Conservation (phyloP, 1,140 invertebrate species). For the Pinna nobilis region DNA sequence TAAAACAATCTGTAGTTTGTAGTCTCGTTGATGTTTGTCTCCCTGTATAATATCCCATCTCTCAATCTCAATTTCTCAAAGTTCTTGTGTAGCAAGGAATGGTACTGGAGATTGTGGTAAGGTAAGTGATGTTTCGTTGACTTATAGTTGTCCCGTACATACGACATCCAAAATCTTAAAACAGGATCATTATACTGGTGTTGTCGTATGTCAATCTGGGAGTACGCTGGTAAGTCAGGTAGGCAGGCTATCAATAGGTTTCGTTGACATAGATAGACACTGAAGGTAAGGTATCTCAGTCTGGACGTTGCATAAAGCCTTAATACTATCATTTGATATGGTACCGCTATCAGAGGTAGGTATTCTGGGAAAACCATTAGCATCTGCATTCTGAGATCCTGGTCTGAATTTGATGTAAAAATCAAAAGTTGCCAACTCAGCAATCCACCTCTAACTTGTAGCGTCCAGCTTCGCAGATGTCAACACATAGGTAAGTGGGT, state of each 20-base stretch:
- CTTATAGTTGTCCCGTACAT: neutral
- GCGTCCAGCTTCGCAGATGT: conserved; percentile 33
- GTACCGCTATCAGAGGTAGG: neutral
- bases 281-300: neutral
- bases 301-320: neutral
- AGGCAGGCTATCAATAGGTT: no score
- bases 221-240: no score
- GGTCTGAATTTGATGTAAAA: conserved; percentile 35
- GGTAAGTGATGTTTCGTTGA: neutral
- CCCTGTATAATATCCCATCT: neutral
- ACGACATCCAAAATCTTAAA: neutral
- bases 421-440: conserved; percentile 15
- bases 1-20: conserved; percentile 13
- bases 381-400: conserved; percentile 34
- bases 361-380: conserved; percentile 28
- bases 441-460: conserved; percentile 31
- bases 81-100: neutral
- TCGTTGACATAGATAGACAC: no score
- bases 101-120: no score
- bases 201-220: no score
- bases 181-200: neutral
- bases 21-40: neutral
- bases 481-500: conserved; percentile 42
- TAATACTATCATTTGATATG: no score
- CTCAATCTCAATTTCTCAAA: conserved; percentile 1